phyloP scores from a whole-genome alignment of 2,888 invertebrate species.

The Polyploca ridens region DNA sequence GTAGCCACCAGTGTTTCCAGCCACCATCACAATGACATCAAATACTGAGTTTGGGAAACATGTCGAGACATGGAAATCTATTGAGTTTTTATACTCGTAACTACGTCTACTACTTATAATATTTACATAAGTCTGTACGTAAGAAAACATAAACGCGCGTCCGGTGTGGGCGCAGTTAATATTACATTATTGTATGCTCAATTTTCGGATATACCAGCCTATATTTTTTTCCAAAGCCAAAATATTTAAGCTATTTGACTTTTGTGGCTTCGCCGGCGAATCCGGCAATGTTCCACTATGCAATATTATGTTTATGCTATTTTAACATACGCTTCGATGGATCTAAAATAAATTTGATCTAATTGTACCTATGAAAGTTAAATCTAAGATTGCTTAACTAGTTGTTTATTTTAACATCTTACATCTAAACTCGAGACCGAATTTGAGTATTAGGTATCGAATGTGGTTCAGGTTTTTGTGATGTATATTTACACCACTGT shows the following conservation, averaged over 20 bases:
- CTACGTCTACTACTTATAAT: not conserved
- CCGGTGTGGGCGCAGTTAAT: conserved; percentile 5
- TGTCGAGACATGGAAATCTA: not conserved
- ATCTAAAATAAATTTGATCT: not conserved
- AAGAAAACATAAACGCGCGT: not conserved
- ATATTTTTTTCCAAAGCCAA: not conserved
- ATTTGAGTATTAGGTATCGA: not conserved
- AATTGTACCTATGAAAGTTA: not conserved
- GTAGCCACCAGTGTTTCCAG: not conserved
- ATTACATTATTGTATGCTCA: not conserved
- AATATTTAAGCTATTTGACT: not conserved
- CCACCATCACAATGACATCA: not conserved
- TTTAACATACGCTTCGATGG: not conserved
- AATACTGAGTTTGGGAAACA: conserved; percentile 4
- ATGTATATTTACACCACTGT: conserved; percentile 22
- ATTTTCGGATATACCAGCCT: not conserved
- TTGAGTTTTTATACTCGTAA: not conserved
- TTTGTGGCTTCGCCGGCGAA: not conserved
- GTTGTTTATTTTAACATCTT: too few species aligned
- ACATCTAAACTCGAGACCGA: not conserved
- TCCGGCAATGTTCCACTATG: not conserved
- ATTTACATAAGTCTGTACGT: not conserved
- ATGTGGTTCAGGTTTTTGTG: not conserved
- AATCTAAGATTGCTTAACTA: too few species aligned
- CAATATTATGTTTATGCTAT: not conserved